These are phyloP conservation scores for Percopsis transmontana DNA, from an alignment of 2,113 vertebrate species.

Conservation along the genomic window DNA sequence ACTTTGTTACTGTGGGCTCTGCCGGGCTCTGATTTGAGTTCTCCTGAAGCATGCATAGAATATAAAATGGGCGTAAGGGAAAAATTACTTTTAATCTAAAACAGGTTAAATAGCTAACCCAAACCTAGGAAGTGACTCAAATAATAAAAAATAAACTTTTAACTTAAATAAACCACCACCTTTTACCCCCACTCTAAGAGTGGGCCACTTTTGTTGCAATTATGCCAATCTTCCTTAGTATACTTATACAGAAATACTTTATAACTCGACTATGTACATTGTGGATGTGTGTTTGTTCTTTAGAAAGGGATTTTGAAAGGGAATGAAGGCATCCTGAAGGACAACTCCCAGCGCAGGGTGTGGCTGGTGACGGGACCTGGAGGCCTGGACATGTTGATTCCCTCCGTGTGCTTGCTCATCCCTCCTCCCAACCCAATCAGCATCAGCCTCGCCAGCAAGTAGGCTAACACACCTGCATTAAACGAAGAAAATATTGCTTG, in stretches of 20 bases:
- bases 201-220: no score
- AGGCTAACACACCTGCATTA: conserved; percentile 46
- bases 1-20: no score
- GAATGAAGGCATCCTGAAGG: conserved; percentile 92
- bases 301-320: conserved; percentile 91
- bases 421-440: conserved; percentile 91
- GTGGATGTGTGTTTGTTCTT: conserved; percentile 10
- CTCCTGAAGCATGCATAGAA: background rate
- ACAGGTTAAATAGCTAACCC: background rate
- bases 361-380: conserved; percentile 95
- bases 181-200: no score
- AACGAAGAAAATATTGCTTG: background rate
- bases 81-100: no score
- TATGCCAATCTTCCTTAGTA: no score
- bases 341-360: conserved; percentile 95
- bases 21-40: no score
- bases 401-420: conserved; percentile 91
- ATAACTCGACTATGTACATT: no score
- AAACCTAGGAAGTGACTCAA: background rate
- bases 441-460: conserved; percentile 90
- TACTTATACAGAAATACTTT: no score
- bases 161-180: background rate
- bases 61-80: no score
- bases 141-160: background rate
- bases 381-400: conserved; percentile 93